Conservation (phyloP, 2,797 vertebrate species). For the Paguma larvata region DNA sequence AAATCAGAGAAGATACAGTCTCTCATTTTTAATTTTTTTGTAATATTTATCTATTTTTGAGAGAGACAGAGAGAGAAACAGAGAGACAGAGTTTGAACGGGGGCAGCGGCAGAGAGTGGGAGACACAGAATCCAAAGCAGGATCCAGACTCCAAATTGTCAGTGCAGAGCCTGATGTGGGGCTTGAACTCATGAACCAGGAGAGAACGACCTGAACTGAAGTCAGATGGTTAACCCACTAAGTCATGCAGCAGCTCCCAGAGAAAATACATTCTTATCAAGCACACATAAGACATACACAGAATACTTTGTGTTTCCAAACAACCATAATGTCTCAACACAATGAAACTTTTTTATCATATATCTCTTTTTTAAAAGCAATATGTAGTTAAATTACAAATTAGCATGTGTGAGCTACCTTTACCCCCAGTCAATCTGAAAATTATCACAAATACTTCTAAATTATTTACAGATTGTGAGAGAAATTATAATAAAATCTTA, state of each 20-base stretch:
- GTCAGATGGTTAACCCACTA: too few relatives aligned
- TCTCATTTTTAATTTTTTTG: background rate
- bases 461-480: background rate
- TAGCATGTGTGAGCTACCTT: background rate
- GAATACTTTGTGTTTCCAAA: background rate
- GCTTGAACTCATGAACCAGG: too few relatives aligned
- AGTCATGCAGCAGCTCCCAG: background rate
- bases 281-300: background rate
- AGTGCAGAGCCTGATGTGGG: too few relatives aligned
- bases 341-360: background rate
- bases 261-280: conserved; percentile 1
- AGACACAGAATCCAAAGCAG: too few relatives aligned
- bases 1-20: background rate
- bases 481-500: background rate
- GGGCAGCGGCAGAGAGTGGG: too few relatives aligned
- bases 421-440: background rate
- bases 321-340: background rate
- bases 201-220: too few relatives aligned
- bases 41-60: too few relatives aligned
- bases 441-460: background rate
- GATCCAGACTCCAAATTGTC: too few relatives aligned
- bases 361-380: background rate
- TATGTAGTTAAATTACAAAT: background rate
- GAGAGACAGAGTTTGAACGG: too few relatives aligned
- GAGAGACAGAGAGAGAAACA: too few relatives aligned